phyloP scores from a whole-genome alignment of 2,797 vertebrate genomes.

The Lutjanus campechanus region DNA sequence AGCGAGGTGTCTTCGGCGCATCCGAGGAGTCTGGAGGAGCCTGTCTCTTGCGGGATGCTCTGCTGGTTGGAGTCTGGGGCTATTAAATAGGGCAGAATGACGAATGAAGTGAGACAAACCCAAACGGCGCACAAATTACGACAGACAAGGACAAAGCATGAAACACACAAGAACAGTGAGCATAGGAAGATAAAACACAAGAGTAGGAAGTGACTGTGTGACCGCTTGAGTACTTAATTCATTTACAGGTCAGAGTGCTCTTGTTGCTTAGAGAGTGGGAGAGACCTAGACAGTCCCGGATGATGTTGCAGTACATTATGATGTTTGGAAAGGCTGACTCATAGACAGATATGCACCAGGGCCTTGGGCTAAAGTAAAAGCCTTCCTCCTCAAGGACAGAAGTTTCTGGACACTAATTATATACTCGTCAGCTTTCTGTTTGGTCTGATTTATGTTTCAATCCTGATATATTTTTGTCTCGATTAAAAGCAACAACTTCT shows the following conservation, averaged over 20 bases:
- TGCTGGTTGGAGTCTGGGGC: slow-evolving; percentile 61
- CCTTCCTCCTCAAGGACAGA: slow-evolving; percentile 42
- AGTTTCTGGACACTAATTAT: slow-evolving; percentile 28
- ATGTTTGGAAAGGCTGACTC: slow-evolving; percentile 66
- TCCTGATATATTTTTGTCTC: slow-evolving; percentile 11
- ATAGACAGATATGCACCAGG: slow-evolving; percentile 26
- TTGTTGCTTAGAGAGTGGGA: slow-evolving; percentile 31
- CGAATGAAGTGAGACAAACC: not conserved
- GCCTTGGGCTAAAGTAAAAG: slow-evolving; percentile 49
- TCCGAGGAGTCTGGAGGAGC: slow-evolving; percentile 47
- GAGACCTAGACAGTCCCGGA: slow-evolving; percentile 13
- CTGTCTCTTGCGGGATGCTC: slow-evolving; percentile 66
- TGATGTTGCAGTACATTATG: slow-evolving; percentile 60
- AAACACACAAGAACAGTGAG: not conserved
- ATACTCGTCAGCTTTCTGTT: slow-evolving; percentile 18
- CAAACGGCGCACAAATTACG: not conserved
- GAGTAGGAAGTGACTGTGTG: slow-evolving; percentile 21
- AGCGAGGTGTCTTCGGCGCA: slow-evolving; percentile 67
- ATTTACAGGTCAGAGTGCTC: slow-evolving; percentile 47
- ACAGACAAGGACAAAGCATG: slow-evolving; percentile 1
- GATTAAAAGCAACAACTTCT: slow-evolving; percentile 7
- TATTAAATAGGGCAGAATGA: slow-evolving; percentile 48
- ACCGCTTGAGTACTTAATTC: slow-evolving; percentile 57
- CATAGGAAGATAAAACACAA: not conserved
- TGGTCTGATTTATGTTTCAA: slow-evolving; percentile 18